These are phyloP conservation scores for Kuschelorhynchus macadamiae DNA, from an alignment of 2,888 invertebrate genomes.

Conservation along the genomic window DNA sequence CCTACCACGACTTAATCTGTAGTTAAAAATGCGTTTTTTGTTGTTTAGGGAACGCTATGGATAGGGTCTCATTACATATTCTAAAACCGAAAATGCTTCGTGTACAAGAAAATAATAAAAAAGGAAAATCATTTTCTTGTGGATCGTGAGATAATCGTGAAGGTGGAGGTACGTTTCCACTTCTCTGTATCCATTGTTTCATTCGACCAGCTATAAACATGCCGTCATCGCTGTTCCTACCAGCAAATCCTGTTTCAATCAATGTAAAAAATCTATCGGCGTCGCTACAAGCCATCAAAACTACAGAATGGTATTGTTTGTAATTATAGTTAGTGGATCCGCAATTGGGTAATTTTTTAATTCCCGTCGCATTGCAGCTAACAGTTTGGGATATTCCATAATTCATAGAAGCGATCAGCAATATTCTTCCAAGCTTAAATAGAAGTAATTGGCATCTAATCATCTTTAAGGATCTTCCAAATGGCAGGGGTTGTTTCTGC, in stretches of 20 bases:
- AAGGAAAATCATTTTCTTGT: constrained; percentile 6
- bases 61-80: constrained; percentile 8
- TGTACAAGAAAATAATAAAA: no score
- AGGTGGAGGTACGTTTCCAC: constrained; percentile 1
- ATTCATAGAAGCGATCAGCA: constrained; percentile 51
- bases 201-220: constrained; percentile 32
- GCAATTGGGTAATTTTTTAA: constrained; percentile 52
- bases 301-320: constrained; percentile 58
- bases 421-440: constrained; percentile 30
- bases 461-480: background rate
- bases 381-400: constrained; percentile 53
- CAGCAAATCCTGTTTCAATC: constrained; percentile 58
- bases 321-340: constrained; percentile 56
- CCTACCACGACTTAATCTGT: constrained; percentile 26
- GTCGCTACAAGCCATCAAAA: constrained; percentile 58
- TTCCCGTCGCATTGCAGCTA: constrained; percentile 54
- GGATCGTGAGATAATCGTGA: background rate
- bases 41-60: constrained; percentile 5
- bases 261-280: constrained; percentile 59
- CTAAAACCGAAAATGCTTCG: background rate
- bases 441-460: constrained; percentile 8
- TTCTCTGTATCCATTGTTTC: constrained; percentile 9
- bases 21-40: constrained; percentile 14
- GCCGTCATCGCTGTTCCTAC: constrained; percentile 59
- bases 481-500: constrained; percentile 6